phyloP scores from a whole-genome alignment of 2,888 invertebrate genomes.

The Gibbula magus region DNA sequence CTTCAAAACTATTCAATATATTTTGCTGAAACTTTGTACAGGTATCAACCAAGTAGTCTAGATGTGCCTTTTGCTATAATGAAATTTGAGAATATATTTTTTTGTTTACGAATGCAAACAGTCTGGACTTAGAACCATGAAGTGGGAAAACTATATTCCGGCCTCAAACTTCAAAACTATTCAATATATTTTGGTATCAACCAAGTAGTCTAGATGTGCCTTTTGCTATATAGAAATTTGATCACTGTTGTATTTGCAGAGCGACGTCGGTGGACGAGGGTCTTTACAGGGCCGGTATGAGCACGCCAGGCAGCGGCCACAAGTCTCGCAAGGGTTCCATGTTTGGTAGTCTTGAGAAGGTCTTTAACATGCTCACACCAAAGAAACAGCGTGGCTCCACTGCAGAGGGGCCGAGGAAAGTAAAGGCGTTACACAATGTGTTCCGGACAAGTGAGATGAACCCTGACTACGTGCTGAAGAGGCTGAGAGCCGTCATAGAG shows the following conservation, averaged over 20 bases:
- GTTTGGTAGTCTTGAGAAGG: conserved; percentile 83
- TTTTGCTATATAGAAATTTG: no score
- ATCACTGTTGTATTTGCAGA: conserved; percentile 47
- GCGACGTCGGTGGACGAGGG: conserved; percentile 72
- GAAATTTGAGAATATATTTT: no score
- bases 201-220: no score
- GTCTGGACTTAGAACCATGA: no score
- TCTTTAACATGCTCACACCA: conserved; percentile 84
- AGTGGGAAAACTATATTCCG: no score
- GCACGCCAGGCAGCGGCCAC: conserved; percentile 58
- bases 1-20: no score
- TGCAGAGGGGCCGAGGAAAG: conserved; percentile 72
- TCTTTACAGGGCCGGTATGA: conserved; percentile 65
- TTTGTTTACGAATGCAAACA: no score
- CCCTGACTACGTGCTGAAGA: conserved; percentile 81
- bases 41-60: no score
- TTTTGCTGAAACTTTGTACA: no score
- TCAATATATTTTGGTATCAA: no score
- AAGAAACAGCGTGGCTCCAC: conserved; percentile 74
- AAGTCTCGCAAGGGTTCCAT: conserved; percentile 77
- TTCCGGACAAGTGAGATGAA: conserved; percentile 82
- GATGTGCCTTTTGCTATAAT: no score
- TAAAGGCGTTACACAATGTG: conserved; percentile 82
- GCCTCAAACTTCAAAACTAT: no score
- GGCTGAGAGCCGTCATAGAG: conserved; percentile 80